Conservation (phyloP, 2,797 vertebrate genomes). For the Sebastes melanostomus region DNA sequence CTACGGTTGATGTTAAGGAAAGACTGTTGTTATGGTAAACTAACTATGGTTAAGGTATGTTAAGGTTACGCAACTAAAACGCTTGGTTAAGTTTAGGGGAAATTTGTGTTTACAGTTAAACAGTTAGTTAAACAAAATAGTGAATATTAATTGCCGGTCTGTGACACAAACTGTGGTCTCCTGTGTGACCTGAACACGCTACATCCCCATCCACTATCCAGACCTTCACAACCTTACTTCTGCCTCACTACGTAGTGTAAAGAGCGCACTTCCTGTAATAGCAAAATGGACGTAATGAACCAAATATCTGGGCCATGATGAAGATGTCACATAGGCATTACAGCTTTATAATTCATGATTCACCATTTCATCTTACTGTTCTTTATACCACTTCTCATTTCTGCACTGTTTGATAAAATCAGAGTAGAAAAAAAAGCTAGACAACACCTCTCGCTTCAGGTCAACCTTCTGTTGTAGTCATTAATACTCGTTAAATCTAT, state of each 20-base stretch:
- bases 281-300: not conserved
- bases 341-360: not conserved
- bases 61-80: too few relatives aligned
- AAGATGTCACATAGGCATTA: not conserved
- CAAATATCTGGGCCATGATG: not conserved
- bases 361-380: not conserved
- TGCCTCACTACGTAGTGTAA: not conserved
- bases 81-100: too few relatives aligned
- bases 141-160: not conserved
- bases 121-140: not conserved
- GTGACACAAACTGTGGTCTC: not conserved
- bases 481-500: slow-evolving; percentile 19
- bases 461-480: slow-evolving; percentile 17
- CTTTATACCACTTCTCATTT: not conserved
- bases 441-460: not conserved
- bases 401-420: not conserved
- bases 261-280: not conserved
- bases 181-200: not conserved
- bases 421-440: not conserved
- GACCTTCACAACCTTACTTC: not conserved
- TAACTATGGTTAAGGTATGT: too few relatives aligned
- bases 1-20: too few relatives aligned
- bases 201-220: not conserved
- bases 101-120: not conserved
- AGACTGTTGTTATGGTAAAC: too few relatives aligned